Base-by-base conservation (phyloP, 2,888 invertebrate genomes). In the Chrysotoxum bicinctum region DNA sequence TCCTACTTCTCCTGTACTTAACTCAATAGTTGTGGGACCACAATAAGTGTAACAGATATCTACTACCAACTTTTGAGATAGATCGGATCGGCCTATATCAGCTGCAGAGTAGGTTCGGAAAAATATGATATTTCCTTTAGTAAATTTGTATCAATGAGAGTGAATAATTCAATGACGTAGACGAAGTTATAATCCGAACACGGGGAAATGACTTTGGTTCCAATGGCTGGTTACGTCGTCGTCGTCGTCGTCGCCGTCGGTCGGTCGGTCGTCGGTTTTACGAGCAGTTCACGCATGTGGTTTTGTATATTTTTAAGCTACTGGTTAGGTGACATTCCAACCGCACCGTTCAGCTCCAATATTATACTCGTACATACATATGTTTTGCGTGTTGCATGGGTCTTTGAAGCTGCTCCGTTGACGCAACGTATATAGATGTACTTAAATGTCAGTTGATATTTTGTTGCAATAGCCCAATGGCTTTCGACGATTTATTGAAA, bases 101-200 rank as follows among this genome's bases (percentile, higher is more conserved):
- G 12, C 6, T 45, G 23, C 26, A 19, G n/a, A 23, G 35, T 66
- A 35, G 50, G 50, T 50, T 66, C 50, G 48, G 35, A 23, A 78
- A 78, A 62, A 78, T 78, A 74, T 79, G 74, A 83, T 74, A 83
- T 79, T 85, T 85, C 84, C 84, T 82, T 35, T 32, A 26, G 30
- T 37, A 23, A 74, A 54, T 70, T 70, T 62, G 19, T 45, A 73
- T 58, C 72, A 73, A 73, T 73, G 50, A 73, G 64, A 69, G 69
- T 68, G 43, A 40, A 72, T 58, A 19, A 58, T 56, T 50, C 50
- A 37, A 48, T 72, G 72, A 72, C 72, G 72, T 72, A 60, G 72
- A 50, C 37, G 43, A 30, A 37, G 48, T 16, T 35, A 43, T 30
- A 52, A 32, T 26, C 26, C 12, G 23, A 7, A 14, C 23, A 40